Percentiles rank a stretch among this genome's conserved stretches.
Evolutionary conservation across 2,888 invertebrate genomes (phyloP).

Genomic region (Amphipyra berbera): DNA sequence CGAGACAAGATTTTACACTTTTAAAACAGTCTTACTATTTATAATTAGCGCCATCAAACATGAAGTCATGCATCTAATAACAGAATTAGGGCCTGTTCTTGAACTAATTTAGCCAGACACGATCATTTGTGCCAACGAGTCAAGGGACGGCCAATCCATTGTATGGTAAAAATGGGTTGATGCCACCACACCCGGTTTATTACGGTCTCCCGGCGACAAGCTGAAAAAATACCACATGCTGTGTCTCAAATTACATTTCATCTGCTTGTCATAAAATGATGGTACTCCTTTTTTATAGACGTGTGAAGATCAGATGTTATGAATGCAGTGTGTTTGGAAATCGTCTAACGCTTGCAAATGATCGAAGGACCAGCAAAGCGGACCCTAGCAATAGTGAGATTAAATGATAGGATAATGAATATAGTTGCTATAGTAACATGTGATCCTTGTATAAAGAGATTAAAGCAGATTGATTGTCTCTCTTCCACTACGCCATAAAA

Average conservation of each 20-base stretch:
- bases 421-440: conserved; percentile 19
- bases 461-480: conserved; percentile 10
- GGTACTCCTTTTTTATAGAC: conserved; percentile 8
- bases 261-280: conserved; percentile 38
- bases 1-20: background rate
- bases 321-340: background rate
- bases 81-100: conserved; percentile 43
- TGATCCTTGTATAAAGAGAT: conserved; percentile 5
- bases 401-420: background rate
- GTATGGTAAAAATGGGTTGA: conserved; percentile 19
- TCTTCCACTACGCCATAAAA: conserved; percentile 7
- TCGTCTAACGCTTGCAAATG: no score
- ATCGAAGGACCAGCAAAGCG: no score
- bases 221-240: conserved; percentile 64
- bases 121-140: conserved; percentile 28
- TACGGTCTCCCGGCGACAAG: conserved; percentile 26
- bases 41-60: conserved; percentile 29
- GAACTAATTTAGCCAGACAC: conserved; percentile 31
- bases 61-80: conserved; percentile 36
- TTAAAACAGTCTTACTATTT: conserved; percentile 6
- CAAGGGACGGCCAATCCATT: conserved; percentile 23
- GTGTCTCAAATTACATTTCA: conserved; percentile 36
- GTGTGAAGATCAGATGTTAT: conserved; percentile 2
- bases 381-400: background rate
- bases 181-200: conserved; percentile 32